Evolutionary conservation across 2,888 invertebrate species (phyloP), one percentile per base, ranked within the genome.

Genomic region (Protonemura montana): DNA sequence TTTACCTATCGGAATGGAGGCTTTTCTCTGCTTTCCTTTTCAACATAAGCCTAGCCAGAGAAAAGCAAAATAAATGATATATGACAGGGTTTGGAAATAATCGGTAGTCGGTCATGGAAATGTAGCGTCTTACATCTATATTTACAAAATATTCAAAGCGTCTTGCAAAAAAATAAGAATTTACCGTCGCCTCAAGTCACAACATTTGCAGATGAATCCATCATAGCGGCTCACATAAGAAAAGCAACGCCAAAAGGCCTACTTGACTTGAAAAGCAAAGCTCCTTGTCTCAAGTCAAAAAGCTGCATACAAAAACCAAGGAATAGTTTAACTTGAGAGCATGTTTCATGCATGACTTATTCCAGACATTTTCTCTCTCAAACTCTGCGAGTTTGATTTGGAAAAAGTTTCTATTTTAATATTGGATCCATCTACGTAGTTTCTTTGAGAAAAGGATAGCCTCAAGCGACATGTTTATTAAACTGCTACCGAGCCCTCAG

Each of bases 101-200:
- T 59, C 59, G 59, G 59, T 59, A 59, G 59, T 59, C 59, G 21
- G 59, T 59, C 59, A 59, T 59, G 59, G 59, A 59, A 59, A 59
- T 59, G 59, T 59, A 59, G 59, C 59, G 59, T 59, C 59, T 59
- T 59, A 59, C 16, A 59, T 59, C 59, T 59, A 59, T 59, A 59
- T 59, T 59, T 59, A 59, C 59, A 59, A 59, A 59, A 59, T 59
- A 59, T 59, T 59, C 59, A 59, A 59, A 59, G 59, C 59, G 59
- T 13, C 59, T 59, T 13, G 59, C 59, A 59, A 59, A 59, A n/a
- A 59, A 59, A 59, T 59, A 59, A 21, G 59, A 59, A 59, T 59
- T 59, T 59, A 59, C 59, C 59, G 59, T 59, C 59, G 59, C 59
- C 59, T 59, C 59, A 59, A 59, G 59, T 59, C 59, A 59, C 59